A percentile compares a stretch with the other conserved stretches of the same genome.
Evolutionary conservation across 2,888 invertebrate species (phyloP).

Genomic region (Trachelus troglodyta): DNA sequence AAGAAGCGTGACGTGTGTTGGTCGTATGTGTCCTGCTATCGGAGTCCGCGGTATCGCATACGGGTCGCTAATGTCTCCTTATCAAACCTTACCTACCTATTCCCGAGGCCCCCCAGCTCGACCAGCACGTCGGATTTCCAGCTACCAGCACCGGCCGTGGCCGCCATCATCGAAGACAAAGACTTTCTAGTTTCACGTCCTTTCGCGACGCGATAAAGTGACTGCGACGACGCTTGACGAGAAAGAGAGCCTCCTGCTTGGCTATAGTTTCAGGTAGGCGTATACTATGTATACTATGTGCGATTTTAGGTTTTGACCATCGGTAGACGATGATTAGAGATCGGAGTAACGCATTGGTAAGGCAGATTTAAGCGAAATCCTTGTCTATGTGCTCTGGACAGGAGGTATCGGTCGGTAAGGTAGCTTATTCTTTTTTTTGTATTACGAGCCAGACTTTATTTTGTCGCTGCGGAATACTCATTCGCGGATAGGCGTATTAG

Average conservation of each 20-base stretch:
- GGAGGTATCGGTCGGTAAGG: too few species aligned
- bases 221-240: not conserved
- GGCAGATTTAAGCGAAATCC: not conserved
- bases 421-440: not conserved
- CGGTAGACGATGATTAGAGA: not conserved
- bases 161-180: constrained; percentile 45
- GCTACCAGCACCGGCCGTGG: constrained; percentile 41
- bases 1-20: constrained; percentile 29
- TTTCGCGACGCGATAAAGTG: constrained; percentile 4
- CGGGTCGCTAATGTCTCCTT: constrained; percentile 65
- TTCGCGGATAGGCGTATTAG: constrained; percentile 2
- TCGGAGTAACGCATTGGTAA: not conserved
- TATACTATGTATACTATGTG: not conserved
- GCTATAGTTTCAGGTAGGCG: not conserved
- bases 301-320: not conserved
- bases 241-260: not conserved
- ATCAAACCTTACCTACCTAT: constrained; percentile 55
- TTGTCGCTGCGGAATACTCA: not conserved
- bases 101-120: constrained; percentile 35
- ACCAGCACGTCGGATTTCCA: constrained; percentile 35
- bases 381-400: not conserved
- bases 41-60: constrained; percentile 56
- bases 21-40: constrained; percentile 48
- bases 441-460: not conserved
- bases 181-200: constrained; percentile 48